Conservation (phyloP, 2,888 invertebrate species). For the Clistopyga incitator region DNA sequence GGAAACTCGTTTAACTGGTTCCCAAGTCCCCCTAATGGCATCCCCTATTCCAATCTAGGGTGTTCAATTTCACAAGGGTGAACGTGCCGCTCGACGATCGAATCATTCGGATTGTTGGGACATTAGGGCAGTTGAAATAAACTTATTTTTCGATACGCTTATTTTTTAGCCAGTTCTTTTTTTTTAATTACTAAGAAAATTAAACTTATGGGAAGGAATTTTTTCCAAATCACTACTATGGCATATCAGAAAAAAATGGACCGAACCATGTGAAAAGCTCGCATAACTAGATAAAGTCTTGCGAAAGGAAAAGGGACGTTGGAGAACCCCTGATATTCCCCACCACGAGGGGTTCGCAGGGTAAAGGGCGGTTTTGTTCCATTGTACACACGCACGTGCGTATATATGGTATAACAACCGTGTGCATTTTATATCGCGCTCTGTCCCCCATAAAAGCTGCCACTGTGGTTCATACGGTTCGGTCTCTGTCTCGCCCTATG, state of each 20-base stretch:
- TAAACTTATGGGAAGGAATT: no score
- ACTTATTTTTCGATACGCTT: no score
- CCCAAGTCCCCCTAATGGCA: not conserved
- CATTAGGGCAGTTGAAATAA: no score
- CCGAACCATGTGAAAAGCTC: no score
- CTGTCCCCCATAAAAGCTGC: constrained; percentile 54
- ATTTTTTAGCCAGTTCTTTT: no score
- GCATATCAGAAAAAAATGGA: no score
- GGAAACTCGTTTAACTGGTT: constrained; percentile 30
- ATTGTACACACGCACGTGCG: constrained; percentile 69
- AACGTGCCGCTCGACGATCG: not conserved
- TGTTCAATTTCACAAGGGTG: constrained; percentile 15
- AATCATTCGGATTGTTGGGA: not conserved
- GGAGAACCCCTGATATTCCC: constrained; percentile 61
- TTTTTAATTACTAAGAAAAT: no score
- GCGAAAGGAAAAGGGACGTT: not conserved
- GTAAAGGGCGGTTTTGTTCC: constrained; percentile 64
- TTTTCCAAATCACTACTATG: no score
- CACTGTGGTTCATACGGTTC: constrained; percentile 28
- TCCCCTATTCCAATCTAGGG: constrained; percentile 18
- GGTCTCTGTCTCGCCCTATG: constrained; percentile 23
- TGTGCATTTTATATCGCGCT: constrained; percentile 28
- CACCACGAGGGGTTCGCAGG: constrained; percentile 38
- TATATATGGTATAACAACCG: constrained; percentile 34
- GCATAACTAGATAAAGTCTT: not conserved